Base-by-base conservation (phyloP, 1,140 invertebrate genomes). In the Pseudomyrmex flavicornis region DNA sequence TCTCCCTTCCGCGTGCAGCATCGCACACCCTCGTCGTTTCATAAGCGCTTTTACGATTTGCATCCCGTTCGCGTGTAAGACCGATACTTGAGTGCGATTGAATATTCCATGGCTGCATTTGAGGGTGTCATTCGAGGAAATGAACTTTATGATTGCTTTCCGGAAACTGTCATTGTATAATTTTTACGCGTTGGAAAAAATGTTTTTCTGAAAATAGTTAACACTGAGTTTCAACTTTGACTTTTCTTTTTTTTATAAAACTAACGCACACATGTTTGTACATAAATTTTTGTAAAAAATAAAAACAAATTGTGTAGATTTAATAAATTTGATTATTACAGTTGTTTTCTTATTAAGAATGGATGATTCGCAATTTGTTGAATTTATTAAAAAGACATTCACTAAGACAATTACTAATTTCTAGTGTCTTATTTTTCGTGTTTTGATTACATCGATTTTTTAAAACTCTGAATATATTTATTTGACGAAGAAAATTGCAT, bases 11-110 rank as follows among this genome's bases (percentile, higher is more conserved):
- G 35, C 26, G 22, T 48, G 54, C 15, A 20, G 17, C 72, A 35
- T 69, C 58, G 15, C 59, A 87, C 68, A 17, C 66, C 77, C 70
- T 35, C 35, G 35, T 35, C 79, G 63, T 86, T 68, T 86, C 59
- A 87, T 86, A 87, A 83, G 59, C 80, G 80, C 68, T 66, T 76
- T 86, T 56, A 62, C 85, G 86, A 79, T 87, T 87, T 87, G 68
- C 79, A 73, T 88, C 66, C 56, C 79, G 56, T 52, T 82, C 46
- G 13, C 22, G 66, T 77, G 50, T 54, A 74, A 75, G 61, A 35
- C 50, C 69, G 46, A 76, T 62, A 52, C 61, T 77, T 22, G 70
- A 70, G 5, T n/a, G 15, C 66, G 66, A 5, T 13, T 80, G 58
- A 80, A 80, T 80, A 80, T 77, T 76, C 61, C 61, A 52, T n/a